phyloP scores from a whole-genome alignment of 2,797 vertebrate species.

The Myotis findleyi region DNA sequence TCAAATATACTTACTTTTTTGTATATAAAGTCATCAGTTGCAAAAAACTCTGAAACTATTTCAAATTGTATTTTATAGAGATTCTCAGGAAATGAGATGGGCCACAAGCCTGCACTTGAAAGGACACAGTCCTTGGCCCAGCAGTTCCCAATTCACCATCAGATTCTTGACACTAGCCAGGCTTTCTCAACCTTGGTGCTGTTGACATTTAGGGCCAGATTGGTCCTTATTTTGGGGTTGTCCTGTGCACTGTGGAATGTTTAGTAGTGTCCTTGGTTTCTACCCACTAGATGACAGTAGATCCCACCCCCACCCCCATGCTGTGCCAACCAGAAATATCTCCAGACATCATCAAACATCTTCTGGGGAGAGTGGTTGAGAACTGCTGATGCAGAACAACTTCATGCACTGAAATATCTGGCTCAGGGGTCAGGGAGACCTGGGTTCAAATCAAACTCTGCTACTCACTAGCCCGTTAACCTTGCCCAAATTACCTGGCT shows the following conservation, averaged over 20 bases:
- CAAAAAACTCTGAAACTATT: conserved; percentile 42
- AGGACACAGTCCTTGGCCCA: background rate
- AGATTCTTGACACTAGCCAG: background rate
- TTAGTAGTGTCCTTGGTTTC: background rate
- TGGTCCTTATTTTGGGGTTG: background rate
- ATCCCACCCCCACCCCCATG: too few relatives aligned
- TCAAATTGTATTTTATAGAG: background rate
- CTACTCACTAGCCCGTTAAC: background rate
- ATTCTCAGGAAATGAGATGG: background rate
- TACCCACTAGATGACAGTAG: background rate
- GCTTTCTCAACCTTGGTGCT: background rate
- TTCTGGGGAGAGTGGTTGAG: background rate
- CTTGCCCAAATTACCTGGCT: background rate
- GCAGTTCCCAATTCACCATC: background rate
- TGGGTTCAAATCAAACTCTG: background rate
- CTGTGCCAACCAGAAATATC: background rate
- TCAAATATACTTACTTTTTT: conserved; percentile 34
- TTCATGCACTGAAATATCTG: background rate
- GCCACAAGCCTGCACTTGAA: background rate
- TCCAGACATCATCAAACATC: background rate
- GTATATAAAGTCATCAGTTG: conserved; percentile 1
- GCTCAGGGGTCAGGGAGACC: background rate
- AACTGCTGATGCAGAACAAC: background rate
- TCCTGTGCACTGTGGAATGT: background rate
- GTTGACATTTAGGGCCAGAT: background rate